Evolutionary conservation across 2,113 vertebrate genomes (phyloP).

Genomic region (Acinonyx jubatus): DNA sequence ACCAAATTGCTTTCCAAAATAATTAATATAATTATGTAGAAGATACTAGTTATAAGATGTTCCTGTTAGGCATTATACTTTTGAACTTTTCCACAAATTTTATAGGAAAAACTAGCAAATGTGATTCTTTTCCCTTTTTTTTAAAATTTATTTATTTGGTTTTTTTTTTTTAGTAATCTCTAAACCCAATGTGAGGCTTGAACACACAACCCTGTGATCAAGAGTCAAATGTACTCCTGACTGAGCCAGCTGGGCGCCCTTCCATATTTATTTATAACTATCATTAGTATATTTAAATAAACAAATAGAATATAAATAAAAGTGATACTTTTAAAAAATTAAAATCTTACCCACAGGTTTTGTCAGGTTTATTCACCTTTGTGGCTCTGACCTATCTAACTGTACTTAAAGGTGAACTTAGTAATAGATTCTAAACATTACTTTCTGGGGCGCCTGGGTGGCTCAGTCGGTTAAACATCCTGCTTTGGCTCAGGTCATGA

Average conservation of each 20-base stretch:
- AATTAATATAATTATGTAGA: background rate
- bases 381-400: background rate
- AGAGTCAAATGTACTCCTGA: background rate
- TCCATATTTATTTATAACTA: background rate
- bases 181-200: background rate
- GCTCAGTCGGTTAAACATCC: too few relatives aligned
- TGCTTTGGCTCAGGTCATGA: too few relatives aligned
- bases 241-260: background rate
- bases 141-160: background rate
- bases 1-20: background rate
- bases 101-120: background rate
- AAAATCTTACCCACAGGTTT: background rate
- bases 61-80: background rate
- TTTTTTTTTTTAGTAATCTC: background rate
- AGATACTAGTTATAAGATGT: background rate
- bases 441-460: background rate
- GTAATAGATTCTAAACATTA: background rate
- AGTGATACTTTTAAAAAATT: conserved; percentile 17
- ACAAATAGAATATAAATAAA: background rate
- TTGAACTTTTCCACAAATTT: background rate
- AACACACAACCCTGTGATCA: background rate
- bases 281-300: background rate
- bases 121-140: background rate
- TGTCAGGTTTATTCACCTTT: background rate
- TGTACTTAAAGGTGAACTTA: background rate